A percentile compares a stretch with the other conserved stretches of the same genome.
phyloP scores from a whole-genome alignment of 2,888 invertebrate genomes.

The Blastobasis lacticolella region DNA sequence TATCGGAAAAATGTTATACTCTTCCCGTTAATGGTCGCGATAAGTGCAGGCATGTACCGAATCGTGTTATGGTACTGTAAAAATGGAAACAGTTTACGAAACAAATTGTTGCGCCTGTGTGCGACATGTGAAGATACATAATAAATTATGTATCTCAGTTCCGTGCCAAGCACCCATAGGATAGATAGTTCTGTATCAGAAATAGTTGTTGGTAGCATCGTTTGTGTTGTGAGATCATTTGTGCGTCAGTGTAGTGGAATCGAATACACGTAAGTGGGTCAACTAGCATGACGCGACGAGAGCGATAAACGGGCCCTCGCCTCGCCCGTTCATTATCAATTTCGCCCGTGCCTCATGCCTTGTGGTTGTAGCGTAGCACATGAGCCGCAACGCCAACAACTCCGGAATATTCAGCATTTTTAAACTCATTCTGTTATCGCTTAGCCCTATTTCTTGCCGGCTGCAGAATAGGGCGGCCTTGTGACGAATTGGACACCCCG shows the following conservation, averaged over 20 bases:
- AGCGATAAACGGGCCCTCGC: conserved; percentile 61
- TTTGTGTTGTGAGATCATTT: conserved; percentile 37
- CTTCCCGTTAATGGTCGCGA: conserved; percentile 13
- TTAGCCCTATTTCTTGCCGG: no score
- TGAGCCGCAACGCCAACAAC: no score
- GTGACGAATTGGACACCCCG: no score
- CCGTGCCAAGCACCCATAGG: conserved; percentile 3
- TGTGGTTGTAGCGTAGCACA: background rate
- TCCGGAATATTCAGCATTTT: no score
- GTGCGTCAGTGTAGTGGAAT: conserved; percentile 46
- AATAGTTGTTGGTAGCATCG: conserved; percentile 10
- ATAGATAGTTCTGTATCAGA: conserved; percentile 28
- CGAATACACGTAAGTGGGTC: conserved; percentile 64
- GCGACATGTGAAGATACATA: background rate
- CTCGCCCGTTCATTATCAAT: conserved; percentile 55
- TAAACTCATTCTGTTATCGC: no score
- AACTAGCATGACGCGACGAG: conserved; percentile 67
- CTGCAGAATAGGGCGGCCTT: no score
- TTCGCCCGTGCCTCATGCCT: conserved; percentile 22
- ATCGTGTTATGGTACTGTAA: no score
- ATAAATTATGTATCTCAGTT: background rate
- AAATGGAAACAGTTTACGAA: no score
- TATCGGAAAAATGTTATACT: conserved; percentile 15
- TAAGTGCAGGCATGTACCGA: background rate
- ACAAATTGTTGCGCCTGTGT: background rate